Evolutionary conservation across 2,888 invertebrate species (phyloP), one percentile per base, ranked within the genome.

Genomic region (Magallana nippona): DNA sequence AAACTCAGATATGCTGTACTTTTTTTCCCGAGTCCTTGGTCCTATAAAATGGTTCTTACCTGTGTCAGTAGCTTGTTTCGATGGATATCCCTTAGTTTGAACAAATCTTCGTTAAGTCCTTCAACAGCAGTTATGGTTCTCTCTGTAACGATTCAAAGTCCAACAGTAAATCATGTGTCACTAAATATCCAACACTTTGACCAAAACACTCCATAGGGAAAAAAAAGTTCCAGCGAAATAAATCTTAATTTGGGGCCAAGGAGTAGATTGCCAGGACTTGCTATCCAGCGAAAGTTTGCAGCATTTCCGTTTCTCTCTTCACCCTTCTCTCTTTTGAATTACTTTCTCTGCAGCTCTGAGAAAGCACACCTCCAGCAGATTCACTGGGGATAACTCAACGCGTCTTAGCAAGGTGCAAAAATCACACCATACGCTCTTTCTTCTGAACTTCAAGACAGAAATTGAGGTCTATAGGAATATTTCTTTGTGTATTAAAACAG

Each of bases 51-150:
- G 27, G 27, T 71, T 71, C 82, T 81, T 80, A 86, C 85, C 84
- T 86, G 85, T 82, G 44, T 62, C 5, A 71, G 22, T 13, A 86
- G 79, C 15, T 80, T 80, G 60, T 79, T 82, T 62, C 85, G 79
- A 22, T 86, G 83, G 63, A 79, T 81, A 60, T 86, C 85, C n/a
- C 85, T 82, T 77, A 84, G 82, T 55, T 62, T 79, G 78, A 86
- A 82, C n/a, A 86, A 82, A 22, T 86, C 84, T 77, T 82, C 77
- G 55, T 83, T 86, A 78, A 86, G 82, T 56, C 83, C 85, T 81
- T 86, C 84, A 5, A 86, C 82, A 17, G 80, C 85, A 13, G 84
- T 57, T 17, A 86, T 55, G 15, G 82, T 83, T 79, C 82, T 60
- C 22, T 86, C 85, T 86, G 84, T 79, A 86, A 86, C 57, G 78